Evolutionary conservation across 2,888 invertebrate genomes (phyloP).

Genomic region (Agriopis leucophaearia): DNA sequence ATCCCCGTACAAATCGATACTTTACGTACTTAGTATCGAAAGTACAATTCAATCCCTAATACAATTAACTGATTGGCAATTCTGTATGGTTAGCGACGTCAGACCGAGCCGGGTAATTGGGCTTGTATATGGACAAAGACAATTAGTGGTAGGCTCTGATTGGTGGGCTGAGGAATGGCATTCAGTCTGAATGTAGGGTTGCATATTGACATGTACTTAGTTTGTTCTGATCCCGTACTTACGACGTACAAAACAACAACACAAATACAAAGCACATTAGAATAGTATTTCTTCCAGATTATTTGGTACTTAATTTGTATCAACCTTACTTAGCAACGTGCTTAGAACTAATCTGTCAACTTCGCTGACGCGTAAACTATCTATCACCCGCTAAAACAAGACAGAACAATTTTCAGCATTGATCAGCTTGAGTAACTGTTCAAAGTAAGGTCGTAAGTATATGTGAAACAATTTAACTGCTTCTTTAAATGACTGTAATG

Average conservation of each 20-base stretch:
- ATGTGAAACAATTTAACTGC: no score
- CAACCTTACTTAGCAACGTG: no score
- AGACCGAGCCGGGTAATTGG: constrained; percentile 71
- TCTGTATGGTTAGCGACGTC: constrained; percentile 62
- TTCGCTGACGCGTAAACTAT: no score
- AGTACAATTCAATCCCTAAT: constrained; percentile 23
- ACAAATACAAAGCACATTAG: no score
- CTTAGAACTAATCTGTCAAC: no score
- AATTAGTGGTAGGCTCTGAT: constrained; percentile 70
- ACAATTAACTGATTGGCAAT: constrained; percentile 79
- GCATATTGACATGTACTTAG: constrained; percentile 13
- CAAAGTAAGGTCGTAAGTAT: no score
- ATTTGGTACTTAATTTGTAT: no score
- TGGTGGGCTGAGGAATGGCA: constrained; percentile 49
- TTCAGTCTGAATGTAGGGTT: constrained; percentile 20
- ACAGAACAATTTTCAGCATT: no score
- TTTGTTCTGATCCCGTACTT: neutral
- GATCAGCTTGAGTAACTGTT: no score
- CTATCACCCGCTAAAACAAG: no score
- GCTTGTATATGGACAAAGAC: constrained; percentile 71
- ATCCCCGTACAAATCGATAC: neutral
- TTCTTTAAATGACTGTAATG: neutral
- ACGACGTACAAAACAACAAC: no score
- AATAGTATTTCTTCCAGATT: neutral
- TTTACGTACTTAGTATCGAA: constrained; percentile 9